Percentiles rank a stretch among this genome's conserved stretches.
phyloP scores from a whole-genome alignment of 2,113 vertebrate genomes.

The Channa maculata region DNA sequence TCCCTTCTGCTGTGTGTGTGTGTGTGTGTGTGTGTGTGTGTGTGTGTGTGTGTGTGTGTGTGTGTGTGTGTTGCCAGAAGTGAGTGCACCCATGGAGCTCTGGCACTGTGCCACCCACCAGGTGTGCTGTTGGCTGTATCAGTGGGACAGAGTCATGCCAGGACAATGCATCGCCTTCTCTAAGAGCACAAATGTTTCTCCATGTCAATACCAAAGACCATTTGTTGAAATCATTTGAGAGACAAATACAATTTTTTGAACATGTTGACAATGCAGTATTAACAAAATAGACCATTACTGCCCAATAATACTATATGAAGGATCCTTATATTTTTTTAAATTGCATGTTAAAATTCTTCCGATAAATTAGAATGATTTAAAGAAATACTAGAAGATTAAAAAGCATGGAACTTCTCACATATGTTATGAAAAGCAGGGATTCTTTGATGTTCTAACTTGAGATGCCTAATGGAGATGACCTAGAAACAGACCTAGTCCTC shows the following conservation, averaged over 20 bases:
- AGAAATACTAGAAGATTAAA: not conserved
- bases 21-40: slow-evolving; percentile 6
- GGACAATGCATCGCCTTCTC: slow-evolving; percentile 17
- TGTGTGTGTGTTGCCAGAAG: slow-evolving; percentile 34
- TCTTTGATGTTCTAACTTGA: slow-evolving; percentile 61
- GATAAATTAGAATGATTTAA: not conserved
- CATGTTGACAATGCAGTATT: no score
- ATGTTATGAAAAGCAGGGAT: slow-evolving; percentile 5
- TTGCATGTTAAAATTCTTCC: not conserved
- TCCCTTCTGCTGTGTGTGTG: slow-evolving; percentile 39
- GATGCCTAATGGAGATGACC: slow-evolving; percentile 69
- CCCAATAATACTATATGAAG: not conserved
- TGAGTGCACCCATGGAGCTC: slow-evolving; percentile 19
- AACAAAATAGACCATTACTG: not conserved
- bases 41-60: slow-evolving; percentile 23
- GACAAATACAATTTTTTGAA: no score
- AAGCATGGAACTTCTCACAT: slow-evolving; percentile 1
- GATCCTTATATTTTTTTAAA: not conserved
- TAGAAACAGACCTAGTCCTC: slow-evolving; percentile 69
- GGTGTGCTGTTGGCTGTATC: slow-evolving; percentile 51
- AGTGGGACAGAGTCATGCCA: slow-evolving; percentile 16
- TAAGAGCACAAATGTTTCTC: slow-evolving; percentile 20
- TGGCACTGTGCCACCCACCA: slow-evolving; percentile 54
- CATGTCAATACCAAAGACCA: not conserved
- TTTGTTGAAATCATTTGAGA: not conserved